A percentile compares a stretch with the other conserved stretches of the same genome.
These are phyloP conservation scores for Penelope pileata DNA, from an alignment of 2,113 vertebrate species.

Conservation along the genomic window DNA sequence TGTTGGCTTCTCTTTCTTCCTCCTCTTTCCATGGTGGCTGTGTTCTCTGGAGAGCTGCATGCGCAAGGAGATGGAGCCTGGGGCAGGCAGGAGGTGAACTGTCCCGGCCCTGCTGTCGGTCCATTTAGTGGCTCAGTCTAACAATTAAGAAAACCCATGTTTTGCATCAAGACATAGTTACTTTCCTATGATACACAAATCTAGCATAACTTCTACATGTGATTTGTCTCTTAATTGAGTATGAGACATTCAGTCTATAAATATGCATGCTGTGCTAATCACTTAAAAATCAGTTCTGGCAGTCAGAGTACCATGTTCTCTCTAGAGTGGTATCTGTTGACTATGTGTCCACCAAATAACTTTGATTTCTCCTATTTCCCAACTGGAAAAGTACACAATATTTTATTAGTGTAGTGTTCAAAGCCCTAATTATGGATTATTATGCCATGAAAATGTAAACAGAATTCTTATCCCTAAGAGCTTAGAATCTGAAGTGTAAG, in stretches of 20 bases:
- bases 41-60: neutral
- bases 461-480: neutral
- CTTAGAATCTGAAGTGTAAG: neutral
- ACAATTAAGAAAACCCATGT: neutral
- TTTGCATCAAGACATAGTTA: neutral
- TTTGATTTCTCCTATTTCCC: neutral
- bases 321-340: neutral
- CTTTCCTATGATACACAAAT: neutral
- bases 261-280: neutral
- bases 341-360: neutral
- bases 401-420: neutral
- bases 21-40: neutral
- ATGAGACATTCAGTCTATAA: neutral
- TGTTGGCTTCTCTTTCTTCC: neutral
- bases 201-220: neutral
- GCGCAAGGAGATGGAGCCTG: neutral
- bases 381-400: neutral
- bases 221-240: neutral
- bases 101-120: neutral
- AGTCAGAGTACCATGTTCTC: neutral
- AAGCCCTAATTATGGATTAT: neutral
- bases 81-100: neutral
- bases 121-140: neutral
- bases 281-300: neutral
- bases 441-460: neutral